These are phyloP conservation scores for Scomber scombrus DNA, from an alignment of 2,113 vertebrate species.

Conservation along the genomic window DNA sequence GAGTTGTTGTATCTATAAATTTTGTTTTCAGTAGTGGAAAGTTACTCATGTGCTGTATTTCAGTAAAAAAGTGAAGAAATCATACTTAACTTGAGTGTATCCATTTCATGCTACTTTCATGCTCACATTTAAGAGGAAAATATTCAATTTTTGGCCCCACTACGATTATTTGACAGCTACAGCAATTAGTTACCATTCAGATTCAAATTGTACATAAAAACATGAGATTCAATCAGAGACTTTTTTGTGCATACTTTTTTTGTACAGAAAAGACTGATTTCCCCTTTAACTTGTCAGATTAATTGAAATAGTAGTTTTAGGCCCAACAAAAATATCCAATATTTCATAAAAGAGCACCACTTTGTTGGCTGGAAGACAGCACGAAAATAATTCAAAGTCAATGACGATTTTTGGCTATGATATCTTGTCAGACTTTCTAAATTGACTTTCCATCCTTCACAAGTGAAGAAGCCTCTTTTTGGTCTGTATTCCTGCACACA, in stretches of 20 bases:
- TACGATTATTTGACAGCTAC: neutral
- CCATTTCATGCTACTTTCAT: neutral
- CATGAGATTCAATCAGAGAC: neutral
- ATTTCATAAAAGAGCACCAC: neutral
- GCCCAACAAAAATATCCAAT: neutral
- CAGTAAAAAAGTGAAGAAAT: neutral
- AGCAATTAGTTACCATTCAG: neutral
- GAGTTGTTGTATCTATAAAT: constrained; percentile 9
- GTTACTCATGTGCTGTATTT: neutral
- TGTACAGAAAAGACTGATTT: neutral
- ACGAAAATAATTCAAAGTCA: neutral
- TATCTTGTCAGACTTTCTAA: neutral
- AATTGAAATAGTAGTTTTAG: too few species aligned
- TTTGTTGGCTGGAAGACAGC: neutral
- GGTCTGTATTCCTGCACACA: constrained; percentile 38
- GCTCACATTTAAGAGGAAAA: neutral
- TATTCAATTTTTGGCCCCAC: neutral
- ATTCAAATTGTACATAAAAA: neutral
- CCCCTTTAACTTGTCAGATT: neutral
- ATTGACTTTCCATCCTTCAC: neutral
- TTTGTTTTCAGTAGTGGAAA: constrained; percentile 4
- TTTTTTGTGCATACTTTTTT: neutral
- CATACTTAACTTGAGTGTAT: neutral
- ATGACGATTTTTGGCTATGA: neutral
- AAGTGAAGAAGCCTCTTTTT: constrained; percentile 6